phyloP scores from a whole-genome alignment of 2,113 vertebrate species.

The Rallus limicola region DNA sequence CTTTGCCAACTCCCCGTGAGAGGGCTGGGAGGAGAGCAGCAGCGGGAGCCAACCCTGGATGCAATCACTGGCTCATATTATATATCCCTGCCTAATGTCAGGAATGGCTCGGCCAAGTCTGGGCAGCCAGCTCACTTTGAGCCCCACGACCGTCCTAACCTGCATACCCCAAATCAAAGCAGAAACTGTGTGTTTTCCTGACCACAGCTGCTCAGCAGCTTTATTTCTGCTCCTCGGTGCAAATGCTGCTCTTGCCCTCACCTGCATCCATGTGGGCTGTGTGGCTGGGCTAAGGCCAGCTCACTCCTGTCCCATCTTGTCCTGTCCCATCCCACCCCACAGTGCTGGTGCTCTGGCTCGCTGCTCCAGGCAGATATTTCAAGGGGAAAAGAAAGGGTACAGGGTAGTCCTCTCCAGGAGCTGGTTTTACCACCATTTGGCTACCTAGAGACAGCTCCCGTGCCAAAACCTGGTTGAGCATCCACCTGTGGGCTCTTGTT shows the following conservation, averaged over 20 bases:
- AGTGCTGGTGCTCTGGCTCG: background rate
- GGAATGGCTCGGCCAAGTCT: background rate
- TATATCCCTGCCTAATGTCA: background rate
- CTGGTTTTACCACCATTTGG: background rate
- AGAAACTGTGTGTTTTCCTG: background rate
- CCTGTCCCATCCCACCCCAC: rapidly evolving
- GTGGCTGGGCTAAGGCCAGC: background rate
- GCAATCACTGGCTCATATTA: background rate
- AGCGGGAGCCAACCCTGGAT: background rate
- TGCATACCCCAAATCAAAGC: background rate
- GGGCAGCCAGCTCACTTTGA: background rate
- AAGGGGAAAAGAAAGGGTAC: background rate
- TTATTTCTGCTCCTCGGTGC: background rate
- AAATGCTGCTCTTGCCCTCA: rapidly evolving
- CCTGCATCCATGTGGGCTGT: rapidly evolving
- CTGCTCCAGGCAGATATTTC: background rate
- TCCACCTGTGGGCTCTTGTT: background rate
- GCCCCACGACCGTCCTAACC: rapidly evolving
- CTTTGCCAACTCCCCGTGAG: background rate
- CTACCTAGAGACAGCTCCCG: background rate
- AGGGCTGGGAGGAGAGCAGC: background rate
- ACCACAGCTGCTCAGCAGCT: background rate
- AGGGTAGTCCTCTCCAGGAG: background rate
- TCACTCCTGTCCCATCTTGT: background rate
- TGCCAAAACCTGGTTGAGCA: background rate